Conservation (phyloP, 2,888 invertebrate genomes). For the Phalangium opilio region DNA sequence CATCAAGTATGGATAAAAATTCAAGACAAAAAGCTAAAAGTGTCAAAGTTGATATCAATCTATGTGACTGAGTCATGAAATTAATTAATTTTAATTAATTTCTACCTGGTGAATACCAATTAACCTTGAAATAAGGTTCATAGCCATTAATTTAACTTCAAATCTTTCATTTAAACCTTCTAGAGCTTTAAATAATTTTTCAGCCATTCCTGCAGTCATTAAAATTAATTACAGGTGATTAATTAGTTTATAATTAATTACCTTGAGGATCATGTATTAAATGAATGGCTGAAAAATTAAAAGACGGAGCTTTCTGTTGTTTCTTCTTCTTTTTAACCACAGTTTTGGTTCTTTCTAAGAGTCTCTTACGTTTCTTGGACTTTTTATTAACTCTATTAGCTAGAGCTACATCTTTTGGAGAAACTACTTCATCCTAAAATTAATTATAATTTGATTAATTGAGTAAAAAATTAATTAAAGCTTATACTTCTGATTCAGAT, state of each 20-base stretch:
- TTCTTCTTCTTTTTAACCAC: slow-evolving; percentile 51
- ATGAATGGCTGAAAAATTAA: slow-evolving; percentile 90
- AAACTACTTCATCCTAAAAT: slow-evolving; percentile 40
- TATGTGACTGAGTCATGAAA: no score
- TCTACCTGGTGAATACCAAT: slow-evolving; percentile 75
- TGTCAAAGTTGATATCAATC: no score
- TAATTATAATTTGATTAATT: no score
- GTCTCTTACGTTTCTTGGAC: slow-evolving; percentile 80
- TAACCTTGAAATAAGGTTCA: slow-evolving; percentile 86
- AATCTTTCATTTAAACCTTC: slow-evolving; percentile 76
- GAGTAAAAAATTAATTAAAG: neutral
- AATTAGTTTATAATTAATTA: slow-evolving; percentile 17
- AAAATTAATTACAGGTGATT: neutral
- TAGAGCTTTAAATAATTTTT: slow-evolving; percentile 64
- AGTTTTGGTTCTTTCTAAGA: slow-evolving; percentile 73
- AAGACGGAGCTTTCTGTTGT: slow-evolving; percentile 58
- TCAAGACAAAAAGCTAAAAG: slow-evolving; percentile 61
- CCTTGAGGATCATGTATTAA: slow-evolving; percentile 89
- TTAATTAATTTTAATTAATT: no score
- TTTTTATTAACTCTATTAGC: slow-evolving; percentile 90
- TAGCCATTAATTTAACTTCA: slow-evolving; percentile 84
- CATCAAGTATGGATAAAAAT: slow-evolving; percentile 85
- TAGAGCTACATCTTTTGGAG: slow-evolving; percentile 68
- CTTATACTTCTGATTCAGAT: slow-evolving; percentile 15
- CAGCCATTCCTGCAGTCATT: slow-evolving; percentile 52